Percentiles rank a stretch among this genome's conserved stretches.
Conservation (phyloP, 2,797 vertebrate species). For the Antrozous pallidus region DNA sequence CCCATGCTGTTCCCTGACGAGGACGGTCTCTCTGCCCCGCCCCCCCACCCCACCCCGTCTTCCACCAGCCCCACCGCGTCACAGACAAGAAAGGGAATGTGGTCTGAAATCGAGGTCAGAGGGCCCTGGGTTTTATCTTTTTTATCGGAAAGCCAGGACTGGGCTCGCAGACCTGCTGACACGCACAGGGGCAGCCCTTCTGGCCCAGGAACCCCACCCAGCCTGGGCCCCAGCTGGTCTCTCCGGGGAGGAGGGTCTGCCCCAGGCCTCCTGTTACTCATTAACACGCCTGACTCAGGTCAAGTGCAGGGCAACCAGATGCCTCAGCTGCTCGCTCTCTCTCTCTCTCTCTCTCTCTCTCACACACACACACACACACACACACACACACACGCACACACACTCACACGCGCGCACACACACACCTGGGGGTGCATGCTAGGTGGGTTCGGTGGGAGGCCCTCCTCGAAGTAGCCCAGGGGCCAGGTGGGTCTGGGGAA, state of each 20-base stretch:
- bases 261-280: conserved; percentile 59
- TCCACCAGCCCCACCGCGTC: background rate
- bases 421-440: rapidly evolving
- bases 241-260: background rate
- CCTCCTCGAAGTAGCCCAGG: background rate
- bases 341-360: background rate
- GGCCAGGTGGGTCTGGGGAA: background rate
- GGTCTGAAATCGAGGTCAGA: background rate
- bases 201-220: background rate
- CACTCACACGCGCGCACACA: no score
- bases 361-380: no score
- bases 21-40: background rate
- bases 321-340: no score
- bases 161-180: background rate
- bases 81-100: background rate
- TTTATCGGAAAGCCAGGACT: background rate
- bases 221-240: background rate
- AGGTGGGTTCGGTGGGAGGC: background rate
- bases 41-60: no score
- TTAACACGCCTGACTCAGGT: conserved; percentile 60
- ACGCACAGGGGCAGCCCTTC: background rate
- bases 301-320: background rate
- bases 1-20: background rate
- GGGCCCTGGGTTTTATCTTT: background rate
- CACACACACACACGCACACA: no score